Conservation (phyloP, 2,888 invertebrate species). For the Limenitis camilla region DNA sequence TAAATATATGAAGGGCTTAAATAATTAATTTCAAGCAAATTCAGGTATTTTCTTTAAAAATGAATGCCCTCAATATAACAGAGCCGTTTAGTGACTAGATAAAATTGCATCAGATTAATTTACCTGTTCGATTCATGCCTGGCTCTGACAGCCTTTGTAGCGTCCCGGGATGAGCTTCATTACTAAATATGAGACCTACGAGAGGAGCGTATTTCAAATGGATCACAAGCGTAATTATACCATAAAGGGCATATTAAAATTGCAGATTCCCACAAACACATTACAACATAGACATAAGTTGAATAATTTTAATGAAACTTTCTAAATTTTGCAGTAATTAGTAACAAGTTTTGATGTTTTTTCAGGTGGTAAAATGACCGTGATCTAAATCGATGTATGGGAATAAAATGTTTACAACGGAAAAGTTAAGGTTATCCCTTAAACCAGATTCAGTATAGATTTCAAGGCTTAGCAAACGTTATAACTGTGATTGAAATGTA, state of each 20-base stretch:
- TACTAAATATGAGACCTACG: slow-evolving; percentile 29
- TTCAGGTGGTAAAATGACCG: too few relatives aligned
- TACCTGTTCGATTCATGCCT: slow-evolving; percentile 48
- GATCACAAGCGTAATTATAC: background rate
- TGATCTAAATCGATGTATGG: too few relatives aligned
- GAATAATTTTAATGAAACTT: background rate
- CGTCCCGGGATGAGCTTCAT: slow-evolving; percentile 35
- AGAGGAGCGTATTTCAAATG: background rate
- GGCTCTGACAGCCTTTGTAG: slow-evolving; percentile 59
- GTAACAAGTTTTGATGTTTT: too few relatives aligned
- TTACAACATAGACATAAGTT: background rate
- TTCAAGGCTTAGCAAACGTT: too few relatives aligned
- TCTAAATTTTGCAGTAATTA: too few relatives aligned
- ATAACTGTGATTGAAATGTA: too few relatives aligned
- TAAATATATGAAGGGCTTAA: too few relatives aligned
- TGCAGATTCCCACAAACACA: background rate
- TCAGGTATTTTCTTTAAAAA: background rate
- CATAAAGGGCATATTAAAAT: background rate
- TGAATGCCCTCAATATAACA: slow-evolving; percentile 7
- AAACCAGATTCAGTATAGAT: too few relatives aligned
- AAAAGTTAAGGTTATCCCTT: too few relatives aligned
- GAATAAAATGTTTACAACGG: too few relatives aligned
- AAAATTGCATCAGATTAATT: slow-evolving; percentile 53
- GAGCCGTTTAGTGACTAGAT: slow-evolving; percentile 8
- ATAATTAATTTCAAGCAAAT: background rate